Percentiles rank a stretch among this genome's conserved stretches.
Conservation (phyloP, 2,888 invertebrate genomes). For the Drosophila nigricruria region DNA sequence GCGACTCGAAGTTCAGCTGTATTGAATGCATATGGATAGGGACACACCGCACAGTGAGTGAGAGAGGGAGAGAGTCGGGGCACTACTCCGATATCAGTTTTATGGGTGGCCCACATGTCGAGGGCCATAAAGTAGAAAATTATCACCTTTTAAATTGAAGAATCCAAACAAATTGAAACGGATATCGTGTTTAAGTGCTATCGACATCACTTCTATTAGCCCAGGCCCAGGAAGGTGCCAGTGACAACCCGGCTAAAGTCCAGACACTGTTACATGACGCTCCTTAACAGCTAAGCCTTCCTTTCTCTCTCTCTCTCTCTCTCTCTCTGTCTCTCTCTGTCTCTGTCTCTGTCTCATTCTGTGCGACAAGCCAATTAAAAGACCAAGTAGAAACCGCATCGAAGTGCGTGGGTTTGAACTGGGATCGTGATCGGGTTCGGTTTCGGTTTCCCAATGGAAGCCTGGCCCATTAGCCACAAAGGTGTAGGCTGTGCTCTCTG, state of each 20-base stretch:
- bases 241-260: slow-evolving; percentile 47
- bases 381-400: slow-evolving; percentile 34
- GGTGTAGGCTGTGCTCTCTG: slow-evolving; percentile 63
- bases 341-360: slow-evolving; percentile 5
- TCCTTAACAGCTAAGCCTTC: slow-evolving; percentile 62
- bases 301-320: not conserved
- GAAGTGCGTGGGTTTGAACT: slow-evolving; percentile 70
- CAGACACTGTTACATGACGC: slow-evolving; percentile 70
- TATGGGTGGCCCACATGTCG: slow-evolving; percentile 86
- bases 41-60: slow-evolving; percentile 35
- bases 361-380: slow-evolving; percentile 84
- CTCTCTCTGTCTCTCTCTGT: too few species aligned
- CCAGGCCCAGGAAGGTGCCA: slow-evolving; percentile 36
- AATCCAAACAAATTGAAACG: slow-evolving; percentile 86
- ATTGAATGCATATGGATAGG: slow-evolving; percentile 72
- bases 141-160: slow-evolving; percentile 86
- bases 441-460: slow-evolving; percentile 51
- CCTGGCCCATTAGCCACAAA: slow-evolving; percentile 78
- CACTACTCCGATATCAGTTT: slow-evolving; percentile 84
- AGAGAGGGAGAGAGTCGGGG: slow-evolving; percentile 30
- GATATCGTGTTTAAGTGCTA: slow-evolving; percentile 86
- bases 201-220: slow-evolving; percentile 85
- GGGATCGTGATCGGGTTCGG: slow-evolving; percentile 63
- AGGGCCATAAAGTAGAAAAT: slow-evolving; percentile 85
- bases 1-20: slow-evolving; percentile 47